Percentiles rank a stretch among this genome's conserved stretches.
These are phyloP conservation scores for Drosophila melanosoma DNA, from an alignment of 2,888 invertebrate genomes.

Conservation along the genomic window DNA sequence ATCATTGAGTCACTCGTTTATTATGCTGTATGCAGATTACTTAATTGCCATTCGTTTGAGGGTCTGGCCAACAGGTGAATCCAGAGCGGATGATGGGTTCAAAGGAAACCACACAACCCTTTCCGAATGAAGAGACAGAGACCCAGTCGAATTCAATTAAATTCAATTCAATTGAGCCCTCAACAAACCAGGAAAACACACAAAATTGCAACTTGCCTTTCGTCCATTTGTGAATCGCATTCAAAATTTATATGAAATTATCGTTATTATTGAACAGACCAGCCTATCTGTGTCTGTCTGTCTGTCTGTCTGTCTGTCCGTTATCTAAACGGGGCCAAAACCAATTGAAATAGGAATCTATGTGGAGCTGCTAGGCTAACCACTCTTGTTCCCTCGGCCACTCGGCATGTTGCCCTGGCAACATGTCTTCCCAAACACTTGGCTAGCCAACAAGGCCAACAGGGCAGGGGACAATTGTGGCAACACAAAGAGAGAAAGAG, in stretches of 20 bases:
- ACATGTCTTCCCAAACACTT: conserved; percentile 47
- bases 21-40: neutral
- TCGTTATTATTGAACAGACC: neutral
- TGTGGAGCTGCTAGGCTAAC: conserved; percentile 7
- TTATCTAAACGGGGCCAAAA: neutral
- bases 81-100: neutral
- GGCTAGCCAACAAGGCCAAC: conserved; percentile 3
- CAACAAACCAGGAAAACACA: neutral
- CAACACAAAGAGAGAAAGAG: neutral
- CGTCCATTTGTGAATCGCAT: conserved; percentile 3
- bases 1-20: neutral
- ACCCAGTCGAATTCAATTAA: neutral
- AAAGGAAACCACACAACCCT: neutral
- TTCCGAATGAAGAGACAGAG: neutral
- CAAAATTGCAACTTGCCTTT: conserved; percentile 14
- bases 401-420: conserved; percentile 35
- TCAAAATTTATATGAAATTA: conserved; percentile 1
- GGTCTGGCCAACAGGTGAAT: conserved; percentile 20
- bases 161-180: neutral
- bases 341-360: conserved; percentile 25
- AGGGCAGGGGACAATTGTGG: neutral
- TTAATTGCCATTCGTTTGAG: neutral
- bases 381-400: conserved; percentile 14
- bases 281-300: neutral
- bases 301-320: neutral